A percentile compares a stretch with the other conserved stretches of the same genome.
These are phyloP conservation scores for Protodeltote pygarga DNA, from an alignment of 2,888 invertebrate species.

Conservation along the genomic window DNA sequence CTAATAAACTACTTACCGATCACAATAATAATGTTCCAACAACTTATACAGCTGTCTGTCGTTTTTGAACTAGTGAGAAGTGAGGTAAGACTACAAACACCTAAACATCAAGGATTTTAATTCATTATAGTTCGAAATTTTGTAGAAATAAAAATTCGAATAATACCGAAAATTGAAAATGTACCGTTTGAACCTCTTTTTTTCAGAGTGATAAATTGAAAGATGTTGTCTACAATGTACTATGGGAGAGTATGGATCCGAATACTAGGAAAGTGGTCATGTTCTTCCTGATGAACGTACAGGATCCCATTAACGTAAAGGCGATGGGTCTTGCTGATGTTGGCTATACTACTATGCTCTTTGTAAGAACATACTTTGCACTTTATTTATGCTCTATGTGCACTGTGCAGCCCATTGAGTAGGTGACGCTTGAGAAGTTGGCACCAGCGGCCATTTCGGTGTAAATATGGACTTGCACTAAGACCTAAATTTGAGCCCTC, in stretches of 20 bases:
- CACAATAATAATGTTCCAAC: conserved; percentile 49
- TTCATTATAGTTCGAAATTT: too few species aligned
- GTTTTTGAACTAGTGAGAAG: conserved; percentile 52
- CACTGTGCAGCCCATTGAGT: too few species aligned
- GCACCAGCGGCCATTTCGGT: too few species aligned
- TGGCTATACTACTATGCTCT: conserved; percentile 60
- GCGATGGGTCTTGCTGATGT: conserved; percentile 56
- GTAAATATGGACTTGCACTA: too few species aligned
- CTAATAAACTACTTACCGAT: conserved; percentile 44
- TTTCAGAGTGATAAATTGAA: conserved; percentile 57
- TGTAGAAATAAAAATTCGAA: too few species aligned
- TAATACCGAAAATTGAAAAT: too few species aligned
- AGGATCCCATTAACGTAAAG: conserved; percentile 54
- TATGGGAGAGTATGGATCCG: conserved; percentile 60
- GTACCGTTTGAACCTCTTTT: neutral
- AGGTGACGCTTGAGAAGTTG: too few species aligned
- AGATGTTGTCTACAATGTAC: conserved; percentile 53
- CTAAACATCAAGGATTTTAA: too few species aligned
- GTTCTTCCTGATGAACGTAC: conserved; percentile 57
- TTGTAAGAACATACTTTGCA: too few species aligned
- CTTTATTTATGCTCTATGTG: too few species aligned
- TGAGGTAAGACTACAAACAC: conserved; percentile 37
- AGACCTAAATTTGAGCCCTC: too few species aligned
- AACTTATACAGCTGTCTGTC: conserved; percentile 55
- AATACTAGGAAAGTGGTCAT: conserved; percentile 47